These are phyloP conservation scores for Marisa cornuarietis DNA, from an alignment of 1,140 invertebrate genomes.

Conservation along the genomic window DNA sequence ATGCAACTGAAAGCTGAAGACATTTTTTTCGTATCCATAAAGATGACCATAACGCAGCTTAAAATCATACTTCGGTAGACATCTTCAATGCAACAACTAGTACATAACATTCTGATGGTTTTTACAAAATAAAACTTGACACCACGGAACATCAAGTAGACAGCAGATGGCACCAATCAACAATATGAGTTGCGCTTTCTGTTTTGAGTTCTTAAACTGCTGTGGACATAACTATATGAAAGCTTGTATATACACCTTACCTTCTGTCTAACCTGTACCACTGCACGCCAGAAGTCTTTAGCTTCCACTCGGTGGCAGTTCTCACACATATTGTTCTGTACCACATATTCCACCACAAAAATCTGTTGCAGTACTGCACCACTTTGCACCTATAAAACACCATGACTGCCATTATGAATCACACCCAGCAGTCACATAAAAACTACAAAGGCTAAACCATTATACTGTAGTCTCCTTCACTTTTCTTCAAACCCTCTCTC, in stretches of 20 bases:
- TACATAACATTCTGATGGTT: not conserved
- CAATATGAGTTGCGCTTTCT: not conserved
- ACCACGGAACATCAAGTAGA: no score
- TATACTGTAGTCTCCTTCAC: not conserved
- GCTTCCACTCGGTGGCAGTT: constrained; percentile 97
- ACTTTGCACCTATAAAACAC: constrained; percentile 61
- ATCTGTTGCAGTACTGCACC: constrained; percentile 70
- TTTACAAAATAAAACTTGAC: not conserved
- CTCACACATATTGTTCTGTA: constrained; percentile 95
- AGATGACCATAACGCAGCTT: no score
- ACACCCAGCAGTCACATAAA: not conserved
- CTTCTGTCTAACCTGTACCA: constrained; percentile 76
- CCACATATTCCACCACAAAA: constrained; percentile 93
- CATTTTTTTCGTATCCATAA: no score
- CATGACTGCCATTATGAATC: constrained; percentile 1
- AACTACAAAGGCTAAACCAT: not conserved
- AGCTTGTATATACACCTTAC: constrained; percentile 34
- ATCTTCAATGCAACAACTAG: not conserved
- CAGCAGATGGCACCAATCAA: not conserved
- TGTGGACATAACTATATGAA: not conserved
- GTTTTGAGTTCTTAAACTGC: not conserved
- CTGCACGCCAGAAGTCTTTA: constrained; percentile 96
- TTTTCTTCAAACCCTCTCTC: not conserved
- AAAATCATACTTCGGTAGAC: no score
- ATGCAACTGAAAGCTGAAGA: no score